Percentiles rank a stretch among this genome's conserved stretches.
These are phyloP conservation scores for Choloepus didactylus DNA, from an alignment of 2,797 vertebrate genomes.

Conservation along the genomic window DNA sequence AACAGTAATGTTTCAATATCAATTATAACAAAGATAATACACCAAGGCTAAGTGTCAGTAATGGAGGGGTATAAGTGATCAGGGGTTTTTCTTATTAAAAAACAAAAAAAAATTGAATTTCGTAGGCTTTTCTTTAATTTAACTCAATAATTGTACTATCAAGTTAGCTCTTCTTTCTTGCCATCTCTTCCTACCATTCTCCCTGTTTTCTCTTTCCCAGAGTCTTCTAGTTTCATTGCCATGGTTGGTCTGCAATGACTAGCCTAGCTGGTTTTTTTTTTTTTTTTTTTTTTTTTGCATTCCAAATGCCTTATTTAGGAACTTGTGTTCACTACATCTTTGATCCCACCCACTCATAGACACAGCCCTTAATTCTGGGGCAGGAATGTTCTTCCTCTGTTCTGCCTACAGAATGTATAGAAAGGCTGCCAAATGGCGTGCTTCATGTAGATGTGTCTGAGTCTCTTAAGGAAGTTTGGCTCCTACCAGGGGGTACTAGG, in stretches of 20 bases:
- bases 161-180: slow-evolving; percentile 44
- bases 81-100: too few species aligned
- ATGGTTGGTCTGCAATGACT: not conserved
- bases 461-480: slow-evolving; percentile 25
- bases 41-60: too few species aligned
- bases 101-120: too few species aligned
- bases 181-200: not conserved
- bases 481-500: not conserved
- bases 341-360: slow-evolving; percentile 11
- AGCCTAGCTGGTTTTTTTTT: not conserved
- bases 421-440: slow-evolving; percentile 20
- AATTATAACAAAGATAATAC: too few species aligned
- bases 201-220: slow-evolving; percentile 25
- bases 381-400: slow-evolving; percentile 46
- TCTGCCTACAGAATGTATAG: slow-evolving; percentile 37
- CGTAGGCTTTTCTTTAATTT: not conserved
- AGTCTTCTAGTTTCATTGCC: not conserved
- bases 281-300: not conserved
- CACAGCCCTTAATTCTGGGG: not conserved
- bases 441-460: not conserved
- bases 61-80: too few species aligned
- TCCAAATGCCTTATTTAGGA: slow-evolving; percentile 46
- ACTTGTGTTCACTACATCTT: not conserved
- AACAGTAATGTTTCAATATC: too few species aligned
- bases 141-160: not conserved